Evolutionary conservation across 2,888 invertebrate species (phyloP), one percentile per base, ranked within the genome.

Genomic region (Steinernema carpocapsae): DNA sequence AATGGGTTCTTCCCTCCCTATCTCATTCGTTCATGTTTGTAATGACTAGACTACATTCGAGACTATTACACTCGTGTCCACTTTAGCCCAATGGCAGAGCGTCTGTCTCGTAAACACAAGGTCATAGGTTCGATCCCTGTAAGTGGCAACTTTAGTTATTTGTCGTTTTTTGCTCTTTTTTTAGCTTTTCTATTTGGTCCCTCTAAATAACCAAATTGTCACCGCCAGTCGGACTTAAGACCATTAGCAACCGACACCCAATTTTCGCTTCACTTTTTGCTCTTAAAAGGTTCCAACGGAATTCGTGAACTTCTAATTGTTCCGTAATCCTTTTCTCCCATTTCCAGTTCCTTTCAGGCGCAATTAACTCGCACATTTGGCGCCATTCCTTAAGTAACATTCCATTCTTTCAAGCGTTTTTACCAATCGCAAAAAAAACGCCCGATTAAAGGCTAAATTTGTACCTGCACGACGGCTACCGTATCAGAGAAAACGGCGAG

Each of bases 1-100:
- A n/a, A n/a, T n/a, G n/a, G n/a, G n/a, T n/a, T n/a, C n/a, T n/a
- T n/a, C n/a, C n/a, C n/a, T n/a, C n/a, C n/a, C n/a, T n/a, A n/a
- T n/a, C n/a, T n/a, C n/a, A n/a, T n/a, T n/a, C n/a, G n/a, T n/a
- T n/a, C n/a, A n/a, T n/a, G n/a, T n/a, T n/a, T n/a, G n/a, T n/a
- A n/a, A n/a, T n/a, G n/a, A n/a, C n/a, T n/a, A n/a, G n/a, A n/a
- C n/a, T n/a, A n/a, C n/a, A n/a, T n/a, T n/a, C n/a, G 43, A 14
- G 10, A 43, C 43, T 43, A 43, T 43, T 14, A 43, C 14, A 43
- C 10, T 12, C 43, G 14, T 43, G 43, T n/a, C 43, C 43, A 14
- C 43, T 72, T 72, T 74, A 74, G 74, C 74, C 71, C 74, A 74
- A n/a, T n/a, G n/a, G n/a, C n/a, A n/a, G n/a, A n/a, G n/a, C n/a